phyloP scores from a whole-genome alignment of 2,797 vertebrate species.

The Silurus aristotelis region DNA sequence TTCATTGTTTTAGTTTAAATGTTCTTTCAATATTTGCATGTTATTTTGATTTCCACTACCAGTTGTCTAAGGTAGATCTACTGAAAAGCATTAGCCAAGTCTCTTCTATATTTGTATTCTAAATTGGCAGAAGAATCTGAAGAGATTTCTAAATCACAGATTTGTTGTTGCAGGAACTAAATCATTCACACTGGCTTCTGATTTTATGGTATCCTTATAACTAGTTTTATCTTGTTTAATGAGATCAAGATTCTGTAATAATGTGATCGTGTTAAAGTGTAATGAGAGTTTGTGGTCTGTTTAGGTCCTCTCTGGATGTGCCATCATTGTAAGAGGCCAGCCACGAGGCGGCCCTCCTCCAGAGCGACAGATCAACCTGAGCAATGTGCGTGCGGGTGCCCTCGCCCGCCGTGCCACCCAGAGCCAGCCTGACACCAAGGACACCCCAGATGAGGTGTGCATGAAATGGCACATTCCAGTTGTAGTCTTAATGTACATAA shows the following conservation, averaged over 20 bases:
- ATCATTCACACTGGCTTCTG: neutral
- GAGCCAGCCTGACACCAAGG: conserved; percentile 86
- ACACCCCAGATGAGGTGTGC: conserved; percentile 89
- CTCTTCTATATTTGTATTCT: neutral
- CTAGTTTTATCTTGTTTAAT: neutral
- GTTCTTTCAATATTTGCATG: neutral
- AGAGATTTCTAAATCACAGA: neutral
- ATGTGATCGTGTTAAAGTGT: neutral
- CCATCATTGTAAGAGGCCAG: conserved; percentile 95
- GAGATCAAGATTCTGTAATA: neutral
- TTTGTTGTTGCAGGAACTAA: neutral
- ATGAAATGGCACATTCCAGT: neutral
- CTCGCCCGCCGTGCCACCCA: conserved; percentile 86
- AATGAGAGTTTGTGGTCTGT: neutral
- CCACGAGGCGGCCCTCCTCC: conserved; percentile 93
- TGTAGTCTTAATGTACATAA: neutral
- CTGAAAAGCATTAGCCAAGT: neutral
- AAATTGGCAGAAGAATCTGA: neutral
- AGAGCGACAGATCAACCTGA: conserved; percentile 95
- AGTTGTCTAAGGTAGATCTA: neutral
- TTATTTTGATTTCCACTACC: neutral
- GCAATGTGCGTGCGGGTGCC: conserved; percentile 89
- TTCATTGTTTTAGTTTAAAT: neutral
- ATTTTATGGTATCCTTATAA: neutral
- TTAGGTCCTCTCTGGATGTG: conserved; percentile 93